Evolutionary conservation across 2,797 vertebrate species (phyloP).

Genomic region (Brachyrhaphis roseni): DNA sequence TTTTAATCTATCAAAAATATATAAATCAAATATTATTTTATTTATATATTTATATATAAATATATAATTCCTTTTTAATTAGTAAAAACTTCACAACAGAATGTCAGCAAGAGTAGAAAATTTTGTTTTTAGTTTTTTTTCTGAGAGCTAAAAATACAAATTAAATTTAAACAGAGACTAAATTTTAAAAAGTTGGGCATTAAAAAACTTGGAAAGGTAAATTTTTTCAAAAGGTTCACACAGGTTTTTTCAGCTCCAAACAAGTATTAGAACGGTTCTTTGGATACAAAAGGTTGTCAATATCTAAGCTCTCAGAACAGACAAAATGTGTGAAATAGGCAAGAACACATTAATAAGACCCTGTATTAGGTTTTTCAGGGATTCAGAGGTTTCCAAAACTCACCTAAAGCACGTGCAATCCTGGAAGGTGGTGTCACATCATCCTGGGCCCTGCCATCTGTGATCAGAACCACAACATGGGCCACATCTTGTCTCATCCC

Average conservation of each 20-base stretch:
- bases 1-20: neutral
- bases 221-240: neutral
- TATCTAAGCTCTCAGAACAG: neutral
- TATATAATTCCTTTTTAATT: neutral
- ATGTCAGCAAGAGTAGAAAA: neutral
- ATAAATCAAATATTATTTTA: neutral
- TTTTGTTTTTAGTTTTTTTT: neutral
- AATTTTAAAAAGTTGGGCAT: neutral
- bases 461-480: conserved; percentile 86
- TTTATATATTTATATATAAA: too few species aligned
- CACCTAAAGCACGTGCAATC: conserved; percentile 85
- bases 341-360: neutral
- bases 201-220: neutral
- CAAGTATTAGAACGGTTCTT: neutral
- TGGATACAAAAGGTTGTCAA: neutral
- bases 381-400: conserved; percentile 26
- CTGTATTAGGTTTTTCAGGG: neutral
- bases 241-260: neutral
- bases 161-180: neutral
- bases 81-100: neutral
- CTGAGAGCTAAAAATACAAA: neutral
- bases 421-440: conserved; percentile 85
- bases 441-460: conserved; percentile 90
- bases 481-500: conserved; percentile 86
- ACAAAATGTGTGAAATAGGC: neutral